phyloP scores from a whole-genome alignment of 2,888 invertebrate genomes.

The Plutella xylostella region DNA sequence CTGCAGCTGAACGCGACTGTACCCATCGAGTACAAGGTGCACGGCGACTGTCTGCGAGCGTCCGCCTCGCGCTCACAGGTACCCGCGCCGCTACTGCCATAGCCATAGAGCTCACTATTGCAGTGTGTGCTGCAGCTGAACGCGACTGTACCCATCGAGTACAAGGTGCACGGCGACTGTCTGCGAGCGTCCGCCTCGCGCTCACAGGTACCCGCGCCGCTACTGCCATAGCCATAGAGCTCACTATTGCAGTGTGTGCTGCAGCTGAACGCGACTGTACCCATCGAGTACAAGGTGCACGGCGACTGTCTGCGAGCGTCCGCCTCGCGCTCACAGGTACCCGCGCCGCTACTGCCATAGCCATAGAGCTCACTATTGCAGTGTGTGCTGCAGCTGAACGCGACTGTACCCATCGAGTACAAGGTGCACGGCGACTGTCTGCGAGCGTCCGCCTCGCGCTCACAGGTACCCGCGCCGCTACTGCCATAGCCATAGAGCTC shows the following conservation, averaged over 20 bases:
- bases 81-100: not conserved
- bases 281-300: conserved; percentile 27
- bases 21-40: conserved; percentile 23
- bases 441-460: conserved; percentile 35
- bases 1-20: not conserved
- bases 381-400: not conserved
- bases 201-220: conserved; percentile 9
- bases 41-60: conserved; percentile 47
- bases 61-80: conserved; percentile 26
- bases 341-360: not conserved
- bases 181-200: conserved; percentile 38
- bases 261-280: not conserved
- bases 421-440: conserved; percentile 47
- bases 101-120: too few species aligned
- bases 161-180: conserved; percentile 43
- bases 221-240: not conserved
- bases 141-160: not conserved
- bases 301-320: conserved; percentile 46
- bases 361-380: not conserved
- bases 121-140: not conserved
- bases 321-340: conserved; percentile 24
- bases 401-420: not conserved
- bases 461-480: conserved; percentile 3
- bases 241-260: too few species aligned
- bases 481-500: too few species aligned